A percentile compares a stretch with the other conserved stretches of the same genome.
Evolutionary conservation across 1,140 invertebrate species (phyloP).

Genomic region (Saccostrea glomerata): DNA sequence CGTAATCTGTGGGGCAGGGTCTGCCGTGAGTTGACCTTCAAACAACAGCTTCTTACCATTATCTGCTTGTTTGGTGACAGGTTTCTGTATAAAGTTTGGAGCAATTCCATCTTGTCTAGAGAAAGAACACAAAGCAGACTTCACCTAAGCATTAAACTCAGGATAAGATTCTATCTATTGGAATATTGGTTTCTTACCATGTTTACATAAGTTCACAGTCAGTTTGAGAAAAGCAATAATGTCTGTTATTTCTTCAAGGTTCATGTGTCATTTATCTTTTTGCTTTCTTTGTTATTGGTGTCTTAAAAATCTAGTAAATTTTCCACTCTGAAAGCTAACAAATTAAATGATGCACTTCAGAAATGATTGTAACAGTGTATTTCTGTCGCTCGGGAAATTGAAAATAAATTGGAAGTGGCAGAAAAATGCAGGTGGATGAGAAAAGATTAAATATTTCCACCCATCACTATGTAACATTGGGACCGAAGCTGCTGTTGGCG

Average conservation of each 20-base stretch:
- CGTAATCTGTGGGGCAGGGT: slow-evolving; percentile 92
- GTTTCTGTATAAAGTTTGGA: slow-evolving; percentile 98
- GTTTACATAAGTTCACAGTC: background rate
- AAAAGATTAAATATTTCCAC: slow-evolving; percentile 23
- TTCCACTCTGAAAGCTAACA: background rate
- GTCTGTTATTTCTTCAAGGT: background rate
- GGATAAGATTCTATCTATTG: background rate
- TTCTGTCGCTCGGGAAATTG: background rate
- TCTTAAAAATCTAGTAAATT: background rate
- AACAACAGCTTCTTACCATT: slow-evolving; percentile 96
- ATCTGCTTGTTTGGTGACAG: slow-evolving; percentile 96
- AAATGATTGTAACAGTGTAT: slow-evolving; percentile 3
- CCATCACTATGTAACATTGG: slow-evolving; percentile 3
- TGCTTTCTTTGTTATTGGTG: background rate
- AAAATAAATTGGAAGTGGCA: slow-evolving; percentile 32
- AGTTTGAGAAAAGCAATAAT: background rate
- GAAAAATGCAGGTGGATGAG: slow-evolving; percentile 9
- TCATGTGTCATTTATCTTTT: background rate
- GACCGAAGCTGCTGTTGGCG: background rate
- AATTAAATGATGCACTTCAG: slow-evolving; percentile 12
- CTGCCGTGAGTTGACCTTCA: slow-evolving; percentile 96
- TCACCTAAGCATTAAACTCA: background rate
- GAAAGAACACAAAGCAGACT: slow-evolving; percentile 7
- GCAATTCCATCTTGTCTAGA: slow-evolving; percentile 90
- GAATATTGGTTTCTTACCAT: background rate